Evolutionary conservation across 1,140 invertebrate genomes (phyloP), one percentile per base, ranked within the genome.

Genomic region (Nebria ingens): DNA sequence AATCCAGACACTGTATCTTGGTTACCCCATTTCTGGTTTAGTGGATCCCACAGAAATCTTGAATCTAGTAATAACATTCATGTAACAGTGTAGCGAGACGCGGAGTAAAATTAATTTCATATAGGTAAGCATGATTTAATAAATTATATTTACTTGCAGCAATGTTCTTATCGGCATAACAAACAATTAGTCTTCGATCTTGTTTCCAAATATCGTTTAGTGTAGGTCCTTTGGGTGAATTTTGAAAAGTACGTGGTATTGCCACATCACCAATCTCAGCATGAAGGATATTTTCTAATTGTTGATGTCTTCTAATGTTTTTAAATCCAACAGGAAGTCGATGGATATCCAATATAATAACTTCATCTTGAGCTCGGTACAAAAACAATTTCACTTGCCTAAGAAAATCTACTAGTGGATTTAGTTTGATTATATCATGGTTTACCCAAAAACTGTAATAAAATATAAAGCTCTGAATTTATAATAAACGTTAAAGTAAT

Each of bases 1-100:
- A 86, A 70, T n/a, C 69, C 75, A 12, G 67, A 58, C 1, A 72
- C 55, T 60, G 73, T 72, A 65, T 76, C 68, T 58, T 76, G 68
- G 63, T 87, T 80, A 1, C 81, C 84, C 84, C 84, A 85, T 53
- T 79, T 73, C 66, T 87, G 86, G 49, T 77, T 76, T 57, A 88
- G 67, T 19, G 79, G 76, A 13, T 83, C 80, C 86, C 86, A 89
- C 3, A 89, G 65, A 78, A 80, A 85, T n/a, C 71, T 73, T 58
- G 80, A 77, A 58, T 76, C 83, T 85, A 63, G 53, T 74, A 78
- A 53, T 13, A 57, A 53, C 23, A 20, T 21, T 56, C 53, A 60
- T 38, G 54, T 54, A 54, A n/a, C n/a, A n/a, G n/a, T n/a, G n/a
- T n/a, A n/a, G n/a, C n/a, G n/a, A n/a, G n/a, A n/a, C 56, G 53